Evolutionary conservation across 2,888 invertebrate species (phyloP).

Genomic region (Podotricha telesiphe): DNA sequence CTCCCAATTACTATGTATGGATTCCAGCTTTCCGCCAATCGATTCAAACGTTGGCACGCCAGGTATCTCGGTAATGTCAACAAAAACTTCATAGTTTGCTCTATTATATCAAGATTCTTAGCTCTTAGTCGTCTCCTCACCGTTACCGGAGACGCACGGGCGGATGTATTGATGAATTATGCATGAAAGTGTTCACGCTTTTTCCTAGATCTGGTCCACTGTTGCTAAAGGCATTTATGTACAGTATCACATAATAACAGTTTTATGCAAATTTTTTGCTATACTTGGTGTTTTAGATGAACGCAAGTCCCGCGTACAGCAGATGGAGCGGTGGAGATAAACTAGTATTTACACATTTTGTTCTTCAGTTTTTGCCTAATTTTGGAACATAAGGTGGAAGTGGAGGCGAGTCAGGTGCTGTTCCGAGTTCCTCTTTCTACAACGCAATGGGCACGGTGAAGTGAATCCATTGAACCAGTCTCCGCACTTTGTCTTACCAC

Average conservation of each 20-base stretch:
- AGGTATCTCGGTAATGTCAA: slow-evolving; percentile 40
- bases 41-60: slow-evolving; percentile 37
- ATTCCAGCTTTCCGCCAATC: slow-evolving; percentile 28
- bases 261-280: not conserved
- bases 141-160: slow-evolving; percentile 50
- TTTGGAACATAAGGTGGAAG: no score
- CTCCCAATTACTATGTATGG: slow-evolving; percentile 11
- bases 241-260: not conserved
- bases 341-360: no score
- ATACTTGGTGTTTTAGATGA: not conserved
- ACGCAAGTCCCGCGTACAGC: no score
- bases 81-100: slow-evolving; percentile 56
- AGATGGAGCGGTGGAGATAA: no score
- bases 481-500: no score
- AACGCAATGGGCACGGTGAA: no score
- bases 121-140: slow-evolving; percentile 56
- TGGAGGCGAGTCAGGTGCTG: no score
- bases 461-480: no score
- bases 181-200: slow-evolving; percentile 40
- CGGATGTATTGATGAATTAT: slow-evolving; percentile 37
- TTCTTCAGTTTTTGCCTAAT: no score
- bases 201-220: slow-evolving; percentile 29
- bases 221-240: slow-evolving; percentile 16
- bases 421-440: no score
- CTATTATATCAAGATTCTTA: slow-evolving; percentile 60